Evolutionary conservation across 2,113 vertebrate species (phyloP).

Genomic region (Herpetotheres cachinnans): DNA sequence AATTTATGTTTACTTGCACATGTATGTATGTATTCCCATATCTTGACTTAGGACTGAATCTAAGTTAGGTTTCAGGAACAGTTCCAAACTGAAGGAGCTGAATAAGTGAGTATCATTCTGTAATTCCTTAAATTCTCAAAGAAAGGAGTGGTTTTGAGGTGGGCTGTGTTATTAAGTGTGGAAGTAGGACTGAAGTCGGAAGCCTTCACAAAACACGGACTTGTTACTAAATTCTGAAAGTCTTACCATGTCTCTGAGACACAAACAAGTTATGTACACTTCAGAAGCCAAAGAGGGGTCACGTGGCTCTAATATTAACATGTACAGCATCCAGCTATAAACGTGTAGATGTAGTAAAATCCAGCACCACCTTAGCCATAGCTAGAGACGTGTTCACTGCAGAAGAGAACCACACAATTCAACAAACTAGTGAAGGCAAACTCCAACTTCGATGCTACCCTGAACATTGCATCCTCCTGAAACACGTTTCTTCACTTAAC

Average conservation of each 20-base stretch:
- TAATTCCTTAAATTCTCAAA: neutral
- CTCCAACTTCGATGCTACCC: neutral
- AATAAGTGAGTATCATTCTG: neutral
- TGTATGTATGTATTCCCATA: neutral
- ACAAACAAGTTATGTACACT: accelerated
- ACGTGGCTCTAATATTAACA: neutral
- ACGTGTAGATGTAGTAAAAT: neutral
- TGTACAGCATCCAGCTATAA: neutral
- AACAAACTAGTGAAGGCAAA: neutral
- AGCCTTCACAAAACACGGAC: neutral
- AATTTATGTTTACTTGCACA: neutral
- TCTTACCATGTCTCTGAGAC: neutral
- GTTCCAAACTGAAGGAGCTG: neutral
- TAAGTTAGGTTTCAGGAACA: neutral
- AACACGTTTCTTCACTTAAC: neutral
- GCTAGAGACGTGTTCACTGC: neutral
- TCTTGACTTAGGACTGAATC: neutral
- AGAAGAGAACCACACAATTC: neutral
- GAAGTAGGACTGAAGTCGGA: neutral
- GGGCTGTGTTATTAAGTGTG: neutral
- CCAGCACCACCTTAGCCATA: neutral
- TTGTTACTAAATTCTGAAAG: neutral
- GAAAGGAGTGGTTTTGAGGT: neutral
- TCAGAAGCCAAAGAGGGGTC: neutral
- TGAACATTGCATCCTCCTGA: neutral